Evolutionary conservation across 2,888 invertebrate species (phyloP), one percentile per base, ranked within the genome.

Genomic region (Plagodis dolabraria): DNA sequence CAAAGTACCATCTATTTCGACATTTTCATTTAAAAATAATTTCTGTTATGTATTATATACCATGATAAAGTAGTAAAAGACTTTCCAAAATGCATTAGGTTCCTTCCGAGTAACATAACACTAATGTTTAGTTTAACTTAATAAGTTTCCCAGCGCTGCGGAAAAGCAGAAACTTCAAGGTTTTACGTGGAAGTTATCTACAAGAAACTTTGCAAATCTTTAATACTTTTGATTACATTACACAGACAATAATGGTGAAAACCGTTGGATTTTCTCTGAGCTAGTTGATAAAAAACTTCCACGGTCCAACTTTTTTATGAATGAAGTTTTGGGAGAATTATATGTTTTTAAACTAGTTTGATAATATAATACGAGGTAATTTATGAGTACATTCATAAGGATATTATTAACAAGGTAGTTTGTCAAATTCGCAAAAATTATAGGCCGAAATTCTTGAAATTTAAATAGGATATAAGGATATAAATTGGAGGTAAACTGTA

Each of bases 181-280:
- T 45, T 33, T n/a, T 36, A 7, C 33, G 6, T 47, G 12, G 53
- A 52, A 52, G 36, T 34, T 53, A n/a, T 58, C 33, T 9, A 42
- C 6, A 40, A 33, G 47, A 36, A 34, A 38, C 34, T 12, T 12
- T n/a, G 33, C 9, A 40, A 53, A 22, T 51, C 36, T 51, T 51
- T 43, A 54, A 54, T 60, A 51, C 47, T 33, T 53, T 9, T 44
- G 47, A 46, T 53, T 34, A 57, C 52, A 60, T 63, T 66, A 63
- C 56, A 54, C 11, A 45, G 53, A 49, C 12, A 46, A 58, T 6
- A 10, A 10, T 5, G 40, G 10, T 40, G 8, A 10, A 53, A 50
- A 46, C 49, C 40, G 11, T 10, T 5, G 22, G 38, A 48, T 22
- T 12, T 5, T 8, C 34, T 9, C 12, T 33, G n/a, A 33, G 22